These are phyloP conservation scores for Drosophila teissieri DNA, from an alignment of 1,140 invertebrate species.

Conservation along the genomic window DNA sequence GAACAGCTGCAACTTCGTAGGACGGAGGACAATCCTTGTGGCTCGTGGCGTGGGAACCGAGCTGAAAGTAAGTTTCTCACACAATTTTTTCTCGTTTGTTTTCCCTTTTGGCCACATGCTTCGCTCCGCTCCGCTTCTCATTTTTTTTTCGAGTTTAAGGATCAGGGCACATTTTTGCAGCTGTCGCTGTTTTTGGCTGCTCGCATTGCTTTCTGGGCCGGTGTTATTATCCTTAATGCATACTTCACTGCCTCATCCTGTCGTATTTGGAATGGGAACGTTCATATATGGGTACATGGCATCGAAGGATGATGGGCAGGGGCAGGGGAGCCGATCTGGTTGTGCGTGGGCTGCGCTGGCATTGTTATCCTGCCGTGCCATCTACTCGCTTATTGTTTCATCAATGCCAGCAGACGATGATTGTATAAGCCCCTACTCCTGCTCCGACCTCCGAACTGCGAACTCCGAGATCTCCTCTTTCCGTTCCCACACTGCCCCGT, in stretches of 20 bases:
- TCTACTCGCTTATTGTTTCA: conserved; percentile 79
- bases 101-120: conserved; percentile 83
- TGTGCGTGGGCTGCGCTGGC: conserved; percentile 67
- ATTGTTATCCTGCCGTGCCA: conserved; percentile 81
- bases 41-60: conserved; percentile 84
- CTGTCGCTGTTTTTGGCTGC: conserved; percentile 76
- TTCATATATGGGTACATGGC: conserved; percentile 5
- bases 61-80: conserved; percentile 84
- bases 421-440: conserved; percentile 65
- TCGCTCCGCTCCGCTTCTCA: conserved; percentile 62
- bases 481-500: conserved; percentile 44
- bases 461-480: conserved; percentile 38
- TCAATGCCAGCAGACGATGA: conserved; percentile 81
- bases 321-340: conserved; percentile 39
- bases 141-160: conserved; percentile 68
- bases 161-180: conserved; percentile 84
- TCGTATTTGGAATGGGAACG: conserved; percentile 31
- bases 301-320: conserved; percentile 6
- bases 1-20: conserved; percentile 78
- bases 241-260: conserved; percentile 80
- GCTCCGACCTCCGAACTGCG: conserved; percentile 11
- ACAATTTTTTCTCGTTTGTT: conserved; percentile 84
- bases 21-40: conserved; percentile 81
- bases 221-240: conserved; percentile 83
- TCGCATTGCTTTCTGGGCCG: conserved; percentile 77